Base-by-base conservation (phyloP, 2,113 vertebrate genomes). In the Mus pahari region DNA sequence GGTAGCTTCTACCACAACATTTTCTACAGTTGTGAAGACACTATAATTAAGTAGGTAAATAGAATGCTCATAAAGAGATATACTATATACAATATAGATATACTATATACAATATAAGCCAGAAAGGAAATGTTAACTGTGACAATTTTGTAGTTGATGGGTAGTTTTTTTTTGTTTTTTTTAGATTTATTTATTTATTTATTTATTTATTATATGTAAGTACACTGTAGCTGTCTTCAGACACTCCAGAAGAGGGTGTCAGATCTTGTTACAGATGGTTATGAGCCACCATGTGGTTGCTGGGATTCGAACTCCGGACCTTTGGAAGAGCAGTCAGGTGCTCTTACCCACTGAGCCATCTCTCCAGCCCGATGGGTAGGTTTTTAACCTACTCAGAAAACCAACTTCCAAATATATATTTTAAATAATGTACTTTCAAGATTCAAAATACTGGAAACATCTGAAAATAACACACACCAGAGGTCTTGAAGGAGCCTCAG, bases 41-140 rank as follows among this genome's bases (percentile, higher is more conserved):
- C 55, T 91, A 48, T 82, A 78, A 60, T 73, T 86, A 89, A 86
- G 14, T 90, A 14, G 50, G 53, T 50, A 79, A 96, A 86, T 55
- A 31, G 28, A 39, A 36, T 94, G 90, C 39, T 84, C 10, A 50
- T 26, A 5, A 95, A 89, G 53, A 62, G 20, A 82, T 86, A 73
- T 45, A 86, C 8, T 55, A 19, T 36, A 55, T 28, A 31, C 10
- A 77, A 82, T 83, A n/a, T 64, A 58, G 20, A 82, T 86, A 73
- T 45, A 86, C 8, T 55, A 19, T 36, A 55, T 28, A 31, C 10
- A 77, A 82, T 83, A n/a, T 64, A 58, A 66, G 22, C 2, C 82
- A 55, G 60, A 73, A 89, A 62, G 64, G 28, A 93, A 94, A 95
- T 66, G 8, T n/a, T 24, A 11, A 82, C 0, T 36, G 45, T 64